A percentile compares a stretch with the other conserved stretches of the same genome.
phyloP scores from a whole-genome alignment of 2,888 invertebrate species.

The Acheta domesticus region DNA sequence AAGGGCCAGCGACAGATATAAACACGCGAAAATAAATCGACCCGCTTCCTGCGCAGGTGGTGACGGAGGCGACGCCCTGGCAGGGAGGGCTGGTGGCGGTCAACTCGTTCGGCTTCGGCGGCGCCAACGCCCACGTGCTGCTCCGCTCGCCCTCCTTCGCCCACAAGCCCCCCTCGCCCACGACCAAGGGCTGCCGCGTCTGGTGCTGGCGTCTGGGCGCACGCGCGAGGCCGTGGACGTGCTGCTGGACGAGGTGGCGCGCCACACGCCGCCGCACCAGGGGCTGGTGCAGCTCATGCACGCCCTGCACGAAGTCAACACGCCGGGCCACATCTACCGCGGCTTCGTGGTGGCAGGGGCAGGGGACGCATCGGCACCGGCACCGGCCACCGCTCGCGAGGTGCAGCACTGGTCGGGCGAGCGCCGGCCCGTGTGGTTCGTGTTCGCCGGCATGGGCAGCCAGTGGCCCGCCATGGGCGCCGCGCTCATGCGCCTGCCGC shows the following conservation, averaged over 20 bases:
- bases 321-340: constrained; percentile 59
- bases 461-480: constrained; percentile 85
- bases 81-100: constrained; percentile 87
- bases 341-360: constrained; percentile 55
- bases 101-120: constrained; percentile 98
- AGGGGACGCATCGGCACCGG: background rate
- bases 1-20: too few relatives aligned
- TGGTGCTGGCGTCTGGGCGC: constrained; percentile 79
- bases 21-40: too few relatives aligned
- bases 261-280: background rate
- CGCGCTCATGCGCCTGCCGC: constrained; percentile 68
- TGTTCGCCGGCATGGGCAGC: constrained; percentile 89
- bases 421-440: constrained; percentile 75
- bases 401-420: constrained; percentile 59
- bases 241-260: background rate
- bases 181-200: constrained; percentile 57
- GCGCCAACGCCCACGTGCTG: constrained; percentile 87
- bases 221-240: constrained; percentile 71
- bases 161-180: constrained; percentile 48
- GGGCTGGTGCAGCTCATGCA: background rate
- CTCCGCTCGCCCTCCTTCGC: constrained; percentile 61
- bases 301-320: constrained; percentile 37
- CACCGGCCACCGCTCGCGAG: too few relatives aligned
- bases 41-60: constrained; percentile 11
- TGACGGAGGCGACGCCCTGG: constrained; percentile 60